Evolutionary conservation across 2,888 invertebrate species (phyloP).

Genomic region (Microctonus aethiopoides): DNA sequence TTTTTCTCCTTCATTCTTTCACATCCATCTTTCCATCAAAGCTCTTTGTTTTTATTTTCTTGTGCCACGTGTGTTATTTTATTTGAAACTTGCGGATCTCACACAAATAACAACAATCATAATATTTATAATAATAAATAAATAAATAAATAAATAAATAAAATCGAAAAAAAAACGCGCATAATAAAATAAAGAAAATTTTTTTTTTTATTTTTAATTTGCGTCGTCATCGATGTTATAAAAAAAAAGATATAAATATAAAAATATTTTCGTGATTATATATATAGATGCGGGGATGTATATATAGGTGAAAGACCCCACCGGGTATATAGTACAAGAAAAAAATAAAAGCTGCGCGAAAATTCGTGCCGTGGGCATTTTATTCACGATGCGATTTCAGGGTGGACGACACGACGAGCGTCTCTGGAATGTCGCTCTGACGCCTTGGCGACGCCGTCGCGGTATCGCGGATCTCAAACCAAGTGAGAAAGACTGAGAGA

Average conservation of each 20-base stretch:
- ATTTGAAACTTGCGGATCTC: conserved; percentile 21
- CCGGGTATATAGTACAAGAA: background rate
- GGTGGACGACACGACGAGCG: conserved; percentile 48
- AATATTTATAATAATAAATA: background rate
- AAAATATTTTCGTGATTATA: background rate
- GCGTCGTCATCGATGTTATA: background rate
- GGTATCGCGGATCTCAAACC: conserved; percentile 24
- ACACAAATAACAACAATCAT: conserved; percentile 20
- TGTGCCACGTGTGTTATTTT: conserved; percentile 32
- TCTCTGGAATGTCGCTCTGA: conserved; percentile 44
- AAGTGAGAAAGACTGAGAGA: no score
- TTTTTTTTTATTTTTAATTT: background rate
- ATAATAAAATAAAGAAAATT: background rate
- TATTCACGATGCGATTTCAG: conserved; percentile 32
- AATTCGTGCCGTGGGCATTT: conserved; percentile 29
- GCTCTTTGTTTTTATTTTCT: conserved; percentile 31
- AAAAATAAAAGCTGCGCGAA: conserved; percentile 1
- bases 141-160: background rate
- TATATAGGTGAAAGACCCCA: background rate
- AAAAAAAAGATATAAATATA: background rate
- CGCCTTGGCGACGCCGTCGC: conserved; percentile 31
- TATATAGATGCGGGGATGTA: background rate
- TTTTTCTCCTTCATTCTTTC: background rate
- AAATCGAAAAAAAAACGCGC: background rate
- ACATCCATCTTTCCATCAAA: background rate